Conservation (phyloP, 1,140 invertebrate species). For the Leguminivora glycinivorella region DNA sequence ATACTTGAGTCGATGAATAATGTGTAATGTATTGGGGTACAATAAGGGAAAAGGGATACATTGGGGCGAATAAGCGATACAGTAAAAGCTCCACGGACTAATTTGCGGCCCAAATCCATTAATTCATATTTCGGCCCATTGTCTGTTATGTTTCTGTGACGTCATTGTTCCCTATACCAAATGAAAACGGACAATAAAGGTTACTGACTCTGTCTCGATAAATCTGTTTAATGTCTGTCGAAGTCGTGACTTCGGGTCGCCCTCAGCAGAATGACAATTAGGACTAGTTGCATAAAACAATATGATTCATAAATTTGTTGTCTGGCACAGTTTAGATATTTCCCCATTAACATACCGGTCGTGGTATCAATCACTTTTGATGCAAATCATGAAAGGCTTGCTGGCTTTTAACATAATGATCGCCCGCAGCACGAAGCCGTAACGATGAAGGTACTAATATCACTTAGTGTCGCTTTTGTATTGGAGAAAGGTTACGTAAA, state of each 20-base stretch:
- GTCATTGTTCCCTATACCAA: slow-evolving; percentile 11
- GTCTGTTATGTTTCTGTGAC: neutral
- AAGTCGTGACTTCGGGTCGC: slow-evolving; percentile 13
- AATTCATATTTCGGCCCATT: neutral
- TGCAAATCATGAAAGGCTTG: slow-evolving; percentile 5
- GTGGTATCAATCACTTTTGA: slow-evolving; percentile 7
- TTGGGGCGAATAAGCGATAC: too few relatives aligned
- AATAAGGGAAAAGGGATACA: too few relatives aligned
- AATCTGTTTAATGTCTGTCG: slow-evolving; percentile 7
- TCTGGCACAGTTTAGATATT: neutral
- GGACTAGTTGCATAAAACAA: slow-evolving; percentile 6
- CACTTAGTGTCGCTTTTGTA: slow-evolving; percentile 7
- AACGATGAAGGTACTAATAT: neutral
- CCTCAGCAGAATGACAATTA: slow-evolving; percentile 16
- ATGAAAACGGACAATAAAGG: neutral
- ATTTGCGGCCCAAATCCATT: neutral
- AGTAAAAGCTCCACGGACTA: too few relatives aligned
- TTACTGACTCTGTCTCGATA: neutral
- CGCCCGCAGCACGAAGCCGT: neutral
- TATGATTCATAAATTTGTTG: slow-evolving; percentile 2
- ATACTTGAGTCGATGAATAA: neutral
- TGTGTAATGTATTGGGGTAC: neutral
- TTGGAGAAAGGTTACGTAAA: neutral
- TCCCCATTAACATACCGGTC: neutral
- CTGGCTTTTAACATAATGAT: slow-evolving; percentile 11